Conservation (phyloP, 2,888 invertebrate genomes). For the Sisyra terminalis region DNA sequence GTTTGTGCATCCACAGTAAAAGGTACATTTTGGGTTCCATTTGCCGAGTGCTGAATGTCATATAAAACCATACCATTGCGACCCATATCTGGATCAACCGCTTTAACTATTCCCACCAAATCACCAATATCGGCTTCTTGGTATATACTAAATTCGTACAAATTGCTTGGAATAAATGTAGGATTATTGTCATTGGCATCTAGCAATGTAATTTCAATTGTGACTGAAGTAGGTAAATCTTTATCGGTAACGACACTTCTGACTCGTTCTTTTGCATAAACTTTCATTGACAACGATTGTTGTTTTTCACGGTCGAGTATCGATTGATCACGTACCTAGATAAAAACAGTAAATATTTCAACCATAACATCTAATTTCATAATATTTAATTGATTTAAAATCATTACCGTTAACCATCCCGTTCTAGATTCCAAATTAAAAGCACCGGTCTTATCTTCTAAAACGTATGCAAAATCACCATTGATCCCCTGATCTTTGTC, state of each 20-base stretch:
- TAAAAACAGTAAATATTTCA: not conserved
- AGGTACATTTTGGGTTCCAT: constrained; percentile 43
- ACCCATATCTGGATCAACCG: constrained; percentile 67
- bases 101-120: constrained; percentile 62
- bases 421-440: constrained; percentile 63
- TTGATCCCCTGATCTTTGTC: constrained; percentile 78
- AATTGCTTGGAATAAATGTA: constrained; percentile 64
- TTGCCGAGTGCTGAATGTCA: constrained; percentile 50
- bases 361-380: not conserved
- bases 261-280: constrained; percentile 61
- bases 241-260: constrained; percentile 45
- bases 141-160: constrained; percentile 58
- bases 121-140: constrained; percentile 50
- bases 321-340: constrained; percentile 36
- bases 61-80: constrained; percentile 61
- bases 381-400: not conserved
- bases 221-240: constrained; percentile 36
- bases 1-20: constrained; percentile 55
- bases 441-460: constrained; percentile 57
- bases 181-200: constrained; percentile 91
- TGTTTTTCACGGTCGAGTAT: constrained; percentile 66
- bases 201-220: constrained; percentile 63
- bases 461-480: constrained; percentile 63
- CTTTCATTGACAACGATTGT: constrained; percentile 53
- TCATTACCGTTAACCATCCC: constrained; percentile 69